Evolutionary conservation across 1,140 invertebrate genomes (phyloP).

Genomic region (Mesaphorura yosii): DNA sequence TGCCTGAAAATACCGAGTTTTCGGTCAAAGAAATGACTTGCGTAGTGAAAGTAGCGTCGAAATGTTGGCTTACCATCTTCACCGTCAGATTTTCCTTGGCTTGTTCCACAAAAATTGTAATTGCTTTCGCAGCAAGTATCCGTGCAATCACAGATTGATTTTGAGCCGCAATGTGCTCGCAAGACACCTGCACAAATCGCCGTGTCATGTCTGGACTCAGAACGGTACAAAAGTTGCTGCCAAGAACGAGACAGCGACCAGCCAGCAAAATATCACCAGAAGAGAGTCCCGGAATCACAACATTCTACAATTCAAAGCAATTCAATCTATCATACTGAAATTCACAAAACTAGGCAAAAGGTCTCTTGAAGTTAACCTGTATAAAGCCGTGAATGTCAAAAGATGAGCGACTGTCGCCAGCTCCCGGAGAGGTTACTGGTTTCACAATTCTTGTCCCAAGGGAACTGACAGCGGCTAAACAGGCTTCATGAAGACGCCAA

Average conservation of each 20-base stretch:
- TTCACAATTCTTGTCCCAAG: slow-evolving; percentile 22
- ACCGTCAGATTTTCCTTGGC: slow-evolving; percentile 20
- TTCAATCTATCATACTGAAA: slow-evolving; percentile 34
- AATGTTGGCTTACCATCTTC: slow-evolving; percentile 14
- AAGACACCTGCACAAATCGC: slow-evolving; percentile 51
- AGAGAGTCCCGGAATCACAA: slow-evolving; percentile 40
- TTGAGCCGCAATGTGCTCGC: slow-evolving; percentile 44
- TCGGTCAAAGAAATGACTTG: too few species aligned
- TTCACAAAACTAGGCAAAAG: neutral
- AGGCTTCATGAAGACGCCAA: slow-evolving; percentile 68
- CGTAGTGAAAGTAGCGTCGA: neutral
- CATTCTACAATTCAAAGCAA: slow-evolving; percentile 41
- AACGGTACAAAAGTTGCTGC: slow-evolving; percentile 52
- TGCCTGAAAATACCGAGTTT: slow-evolving; percentile 29
- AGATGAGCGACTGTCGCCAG: slow-evolving; percentile 30
- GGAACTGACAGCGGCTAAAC: slow-evolving; percentile 45
- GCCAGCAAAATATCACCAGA: slow-evolving; percentile 49
- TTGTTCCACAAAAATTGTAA: slow-evolving; percentile 20
- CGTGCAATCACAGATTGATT: slow-evolving; percentile 42
- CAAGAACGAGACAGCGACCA: slow-evolving; percentile 58
- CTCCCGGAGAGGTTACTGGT: neutral
- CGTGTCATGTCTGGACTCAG: slow-evolving; percentile 46
- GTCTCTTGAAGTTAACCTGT: slow-evolving; percentile 36
- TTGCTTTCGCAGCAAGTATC: slow-evolving; percentile 26
- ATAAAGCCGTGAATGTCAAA: slow-evolving; percentile 59